Evolutionary conservation across 2,113 vertebrate genomes (phyloP), one percentile per base, ranked within the genome.

Genomic region (Chitala chitala): DNA sequence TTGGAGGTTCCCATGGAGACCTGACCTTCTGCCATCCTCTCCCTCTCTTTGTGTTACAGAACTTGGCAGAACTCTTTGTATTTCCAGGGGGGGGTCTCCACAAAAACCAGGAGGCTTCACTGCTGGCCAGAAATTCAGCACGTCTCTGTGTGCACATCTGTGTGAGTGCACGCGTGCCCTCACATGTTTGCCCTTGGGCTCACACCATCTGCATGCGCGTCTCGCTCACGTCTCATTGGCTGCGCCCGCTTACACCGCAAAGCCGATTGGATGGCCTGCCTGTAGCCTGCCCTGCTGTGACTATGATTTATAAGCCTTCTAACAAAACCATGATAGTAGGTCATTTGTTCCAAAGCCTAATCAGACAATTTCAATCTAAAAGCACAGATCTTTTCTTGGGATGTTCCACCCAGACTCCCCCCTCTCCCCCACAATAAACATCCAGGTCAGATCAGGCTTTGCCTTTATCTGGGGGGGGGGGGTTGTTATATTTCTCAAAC

Each of bases 1-100:
- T 75, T 87, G 86, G 82, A 80, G 81, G 87, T 88, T 84, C 75
- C 81, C 74, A 42, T 80, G 81, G 87, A 75, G 80, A 88, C 82
- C 71, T 87, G 85, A 88, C 87, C 86, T 85, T 70, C 80, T 56
- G 75, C 77, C 74, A 83, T 84, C 84, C 86, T 83, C 81, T 80
- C 75, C 71, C 74, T 59, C 77, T 56, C 71, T 40, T 29, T 69
- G 26, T 69, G 66, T 50, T 40, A 44, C 66, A 69, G 66, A 51
- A 69, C 66, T 36, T 13, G n/a, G 66, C 66, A 33, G 46, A 69
- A 31, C 56, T 48, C 56, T 63, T 51, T 61, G 56, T 48, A 10
- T 50, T 69, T 2, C 0, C 3, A 22, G 17, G 20, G 53, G 53
- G 53, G 58, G 8, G 65, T 68, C 42, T 46, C 50, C 44, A 50